phyloP scores from a whole-genome alignment of 2,113 vertebrate genomes.

The Centropus unirufus region DNA sequence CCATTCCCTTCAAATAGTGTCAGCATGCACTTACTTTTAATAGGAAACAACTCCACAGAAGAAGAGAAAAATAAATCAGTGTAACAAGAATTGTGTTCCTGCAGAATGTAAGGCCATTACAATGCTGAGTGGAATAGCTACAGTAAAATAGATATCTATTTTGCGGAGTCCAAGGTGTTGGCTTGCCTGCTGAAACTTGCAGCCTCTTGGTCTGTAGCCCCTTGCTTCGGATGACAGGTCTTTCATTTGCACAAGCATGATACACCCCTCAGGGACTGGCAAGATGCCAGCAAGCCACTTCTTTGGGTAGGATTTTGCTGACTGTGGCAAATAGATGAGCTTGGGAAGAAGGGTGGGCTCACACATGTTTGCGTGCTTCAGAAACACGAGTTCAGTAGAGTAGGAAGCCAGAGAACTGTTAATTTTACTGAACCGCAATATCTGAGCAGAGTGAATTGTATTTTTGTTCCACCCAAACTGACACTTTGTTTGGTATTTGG shows the following conservation, averaged over 20 bases:
- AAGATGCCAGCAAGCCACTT: not conserved
- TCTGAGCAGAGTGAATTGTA: not conserved
- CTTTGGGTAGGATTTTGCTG: slow-evolving; percentile 3
- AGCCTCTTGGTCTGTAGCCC: not conserved
- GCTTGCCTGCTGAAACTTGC: slow-evolving; percentile 26
- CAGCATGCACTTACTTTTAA: not conserved
- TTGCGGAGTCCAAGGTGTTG: not conserved
- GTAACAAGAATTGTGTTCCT: not conserved
- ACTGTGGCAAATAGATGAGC: not conserved
- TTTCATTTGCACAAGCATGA: not conserved
- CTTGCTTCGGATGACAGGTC: not conserved
- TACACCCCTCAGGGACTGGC: not conserved
- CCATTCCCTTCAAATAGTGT: not conserved
- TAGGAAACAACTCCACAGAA: not conserved
- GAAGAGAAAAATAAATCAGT: not conserved
- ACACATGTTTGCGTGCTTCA: not conserved
- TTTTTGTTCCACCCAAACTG: not conserved
- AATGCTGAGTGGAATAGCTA: not conserved
- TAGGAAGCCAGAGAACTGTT: not conserved
- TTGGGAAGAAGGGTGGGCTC: not conserved
- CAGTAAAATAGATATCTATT: not conserved
- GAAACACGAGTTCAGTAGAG: not conserved
- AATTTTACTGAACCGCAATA: not conserved
- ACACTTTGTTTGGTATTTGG: not conserved
- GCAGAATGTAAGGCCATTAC: not conserved